Percentiles rank a stretch among this genome's conserved stretches.
These are phyloP conservation scores for Muraenolepis orangiensis DNA, from an alignment of 2,797 vertebrate genomes.

Conservation along the genomic window DNA sequence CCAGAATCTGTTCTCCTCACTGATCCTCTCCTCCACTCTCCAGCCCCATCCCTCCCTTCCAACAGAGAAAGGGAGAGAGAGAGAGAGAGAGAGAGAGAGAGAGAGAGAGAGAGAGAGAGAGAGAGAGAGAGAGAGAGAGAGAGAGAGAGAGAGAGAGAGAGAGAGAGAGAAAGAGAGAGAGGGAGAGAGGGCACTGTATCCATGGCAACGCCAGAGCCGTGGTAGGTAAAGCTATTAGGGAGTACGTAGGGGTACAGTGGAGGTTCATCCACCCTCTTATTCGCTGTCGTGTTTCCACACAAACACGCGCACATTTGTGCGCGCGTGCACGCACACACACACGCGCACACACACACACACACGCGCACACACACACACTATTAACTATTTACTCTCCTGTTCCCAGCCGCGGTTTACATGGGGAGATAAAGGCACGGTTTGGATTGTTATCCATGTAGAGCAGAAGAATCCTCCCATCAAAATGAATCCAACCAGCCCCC, in stretches of 20 bases:
- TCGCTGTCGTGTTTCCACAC: neutral
- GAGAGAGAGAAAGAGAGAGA: neutral
- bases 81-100: neutral
- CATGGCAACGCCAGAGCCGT: constrained; percentile 83
- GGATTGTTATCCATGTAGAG: neutral
- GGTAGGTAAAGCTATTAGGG: constrained; percentile 64
- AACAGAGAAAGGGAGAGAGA: constrained; percentile 43
- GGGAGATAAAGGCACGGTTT: neutral
- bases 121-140: constrained; percentile 4
- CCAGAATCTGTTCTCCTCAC: constrained; percentile 73
- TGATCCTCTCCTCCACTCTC: constrained; percentile 42
- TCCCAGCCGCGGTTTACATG: neutral
- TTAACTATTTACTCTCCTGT: neutral
- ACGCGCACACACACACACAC: too few species aligned
- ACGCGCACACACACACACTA: neutral
- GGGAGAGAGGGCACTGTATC: constrained; percentile 77
- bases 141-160: constrained; percentile 30
- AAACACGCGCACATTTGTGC: neutral
- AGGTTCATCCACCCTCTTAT: constrained; percentile 37
- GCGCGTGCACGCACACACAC: too few species aligned
- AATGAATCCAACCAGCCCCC: neutral
- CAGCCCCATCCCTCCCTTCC: constrained; percentile 72
- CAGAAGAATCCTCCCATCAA: neutral
- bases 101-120: neutral
- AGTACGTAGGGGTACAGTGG: constrained; percentile 68